These are phyloP conservation scores for Folsomia candida DNA, from an alignment of 2,888 invertebrate genomes.

Conservation along the genomic window DNA sequence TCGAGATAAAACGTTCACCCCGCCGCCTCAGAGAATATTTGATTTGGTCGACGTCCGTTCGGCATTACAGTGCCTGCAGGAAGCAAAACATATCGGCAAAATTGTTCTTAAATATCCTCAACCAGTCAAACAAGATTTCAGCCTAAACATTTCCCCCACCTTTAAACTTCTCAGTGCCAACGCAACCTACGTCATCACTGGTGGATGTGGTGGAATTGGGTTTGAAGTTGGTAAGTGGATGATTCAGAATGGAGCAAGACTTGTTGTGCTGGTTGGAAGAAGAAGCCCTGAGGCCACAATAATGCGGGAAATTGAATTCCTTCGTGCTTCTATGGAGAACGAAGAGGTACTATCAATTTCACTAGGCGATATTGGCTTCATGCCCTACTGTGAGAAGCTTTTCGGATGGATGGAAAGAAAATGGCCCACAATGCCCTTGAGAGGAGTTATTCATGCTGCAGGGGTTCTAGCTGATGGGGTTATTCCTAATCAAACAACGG, in stretches of 20 bases:
- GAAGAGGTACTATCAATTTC: conserved; percentile 9
- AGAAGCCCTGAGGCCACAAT: conserved; percentile 24
- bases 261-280: conserved; percentile 35
- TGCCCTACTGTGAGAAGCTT: conserved; percentile 23
- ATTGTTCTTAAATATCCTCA: conserved; percentile 33
- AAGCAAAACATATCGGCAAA: conserved; percentile 33
- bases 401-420: conserved; percentile 8
- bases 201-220: no score
- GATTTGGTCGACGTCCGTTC: conserved; percentile 19
- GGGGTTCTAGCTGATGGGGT: conserved; percentile 29
- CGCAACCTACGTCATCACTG: conserved; percentile 34
- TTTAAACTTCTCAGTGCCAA: conserved; percentile 22
- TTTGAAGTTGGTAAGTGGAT: conserved; percentile 13
- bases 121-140: conserved; percentile 12
- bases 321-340: conserved; percentile 20
- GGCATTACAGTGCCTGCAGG: conserved; percentile 26
- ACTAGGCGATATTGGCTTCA: conserved; percentile 31
- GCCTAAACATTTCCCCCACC: conserved; percentile 12
- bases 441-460: conserved; percentile 33
- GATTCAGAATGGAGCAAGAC: conserved; percentile 20
- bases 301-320: conserved; percentile 22
- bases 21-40: conserved; percentile 21
- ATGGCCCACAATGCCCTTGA: conserved; percentile 23
- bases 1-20: not conserved
- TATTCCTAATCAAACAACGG: conserved; percentile 27